Evolutionary conservation across 2,797 vertebrate species (phyloP), one percentile per base, ranked within the genome.

Genomic region (Zonotrichia albicollis): DNA sequence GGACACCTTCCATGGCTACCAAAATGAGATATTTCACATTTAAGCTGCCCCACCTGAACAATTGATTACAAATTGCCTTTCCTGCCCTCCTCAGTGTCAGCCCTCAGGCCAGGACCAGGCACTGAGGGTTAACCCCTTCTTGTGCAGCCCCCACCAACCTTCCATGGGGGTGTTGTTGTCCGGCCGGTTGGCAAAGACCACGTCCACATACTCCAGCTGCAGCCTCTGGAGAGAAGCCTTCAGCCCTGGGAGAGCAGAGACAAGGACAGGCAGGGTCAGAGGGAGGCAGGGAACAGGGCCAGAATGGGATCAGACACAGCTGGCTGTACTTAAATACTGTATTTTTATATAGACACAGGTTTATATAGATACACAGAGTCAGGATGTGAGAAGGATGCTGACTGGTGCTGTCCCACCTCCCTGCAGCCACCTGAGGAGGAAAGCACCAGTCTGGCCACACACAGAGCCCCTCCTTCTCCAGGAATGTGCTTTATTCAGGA

Each of bases 101-200:
- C 57, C 74, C 8, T 14, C 36, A 25, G 62, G 50, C 54, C 65
- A 38, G 64, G 62, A 34, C 60, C 91, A 91, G 58, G 38, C 57
- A 40, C 4, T 7, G 13, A 15, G 14, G 2, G 1, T 16, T n/a
- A 50, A 76, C 94, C 38, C 30, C 34, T 38, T n/a, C 6, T 16
- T 25, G 29, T 12, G 45, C 43, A 74, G 61, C 57, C 61, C 19
- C 60, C 94, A 98, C 99, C 98, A 62, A 99, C 99, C 99, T 98
- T 99, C 99, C 99, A 99, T 99, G 30, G 99, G 99, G 20, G 99
- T 99, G 88, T 99, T 99, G 93, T 98, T 99, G 97, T 99, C 99
- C 0, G 99, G 99, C 10, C 99, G 98, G 96, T 99, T 99, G 92
- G 99, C 99, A 22, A 99, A 99, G 81, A 99, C 99, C 6, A 99